phyloP scores from a whole-genome alignment of 2,888 invertebrate genomes.

The Philonicus albiceps region DNA sequence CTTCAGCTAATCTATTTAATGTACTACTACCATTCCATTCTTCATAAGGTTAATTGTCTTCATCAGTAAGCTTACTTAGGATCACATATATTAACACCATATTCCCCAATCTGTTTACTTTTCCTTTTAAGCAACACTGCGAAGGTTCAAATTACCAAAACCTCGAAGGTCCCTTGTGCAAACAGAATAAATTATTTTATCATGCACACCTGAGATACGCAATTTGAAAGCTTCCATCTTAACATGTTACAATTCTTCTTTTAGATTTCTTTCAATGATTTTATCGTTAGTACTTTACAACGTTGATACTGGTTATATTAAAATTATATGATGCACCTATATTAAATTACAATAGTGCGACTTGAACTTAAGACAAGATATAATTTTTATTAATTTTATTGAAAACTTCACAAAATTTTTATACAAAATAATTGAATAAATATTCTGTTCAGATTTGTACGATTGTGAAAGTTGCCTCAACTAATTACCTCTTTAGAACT shows the following conservation, averaged over 20 bases:
- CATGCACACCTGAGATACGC: neutral
- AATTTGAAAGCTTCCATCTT: neutral
- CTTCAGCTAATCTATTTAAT: neutral
- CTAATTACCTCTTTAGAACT: neutral
- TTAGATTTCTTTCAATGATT: neutral
- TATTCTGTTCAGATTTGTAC: neutral
- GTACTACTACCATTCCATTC: neutral
- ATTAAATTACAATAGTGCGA: too few relatives aligned
- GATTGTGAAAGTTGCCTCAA: neutral
- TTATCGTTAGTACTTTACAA: neutral
- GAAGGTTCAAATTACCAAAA: neutral
- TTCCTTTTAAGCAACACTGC: neutral
- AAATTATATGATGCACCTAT: too few relatives aligned
- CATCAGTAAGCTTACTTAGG: neutral
- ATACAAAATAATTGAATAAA: neutral
- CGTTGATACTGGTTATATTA: too few relatives aligned
- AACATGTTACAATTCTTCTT: neutral
- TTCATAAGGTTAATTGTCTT: neutral
- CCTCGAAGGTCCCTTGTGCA: neutral
- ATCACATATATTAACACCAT: neutral
- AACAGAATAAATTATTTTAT: neutral
- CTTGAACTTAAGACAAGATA: neutral
- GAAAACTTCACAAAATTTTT: neutral
- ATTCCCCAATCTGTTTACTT: neutral
- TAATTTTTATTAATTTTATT: neutral